Percentiles rank a stretch among this genome's conserved stretches.
phyloP scores from a whole-genome alignment of 2,113 vertebrate species.

The Laterallus jamaicensis region DNA sequence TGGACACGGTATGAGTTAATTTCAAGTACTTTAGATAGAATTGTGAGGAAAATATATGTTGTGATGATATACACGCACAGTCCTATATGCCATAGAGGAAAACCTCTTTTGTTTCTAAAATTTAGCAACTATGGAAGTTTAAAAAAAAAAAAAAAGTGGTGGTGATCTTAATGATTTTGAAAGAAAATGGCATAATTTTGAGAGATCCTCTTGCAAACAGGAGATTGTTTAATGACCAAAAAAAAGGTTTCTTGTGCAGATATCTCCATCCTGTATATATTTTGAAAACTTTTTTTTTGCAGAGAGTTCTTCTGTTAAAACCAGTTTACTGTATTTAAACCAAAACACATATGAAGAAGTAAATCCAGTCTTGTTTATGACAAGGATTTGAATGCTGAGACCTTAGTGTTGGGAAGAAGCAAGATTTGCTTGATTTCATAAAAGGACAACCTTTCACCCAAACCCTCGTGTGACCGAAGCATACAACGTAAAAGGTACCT shows the following conservation, averaged over 20 bases:
- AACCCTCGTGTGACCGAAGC: background rate
- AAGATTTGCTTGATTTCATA: background rate
- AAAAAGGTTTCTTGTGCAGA: background rate
- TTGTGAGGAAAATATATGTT: no score
- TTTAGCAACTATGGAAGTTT: background rate
- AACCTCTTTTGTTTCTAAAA: background rate
- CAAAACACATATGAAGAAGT: background rate
- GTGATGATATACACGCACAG: background rate
- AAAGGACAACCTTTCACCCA: background rate
- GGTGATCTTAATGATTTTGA: background rate
- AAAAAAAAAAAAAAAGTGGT: background rate
- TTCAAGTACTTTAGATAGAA: background rate
- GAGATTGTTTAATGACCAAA: background rate
- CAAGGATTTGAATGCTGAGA: background rate
- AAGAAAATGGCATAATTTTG: background rate
- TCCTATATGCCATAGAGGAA: background rate
- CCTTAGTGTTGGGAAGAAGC: background rate
- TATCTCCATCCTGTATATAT: background rate
- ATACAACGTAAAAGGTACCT: background rate
- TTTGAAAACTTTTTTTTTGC: background rate
- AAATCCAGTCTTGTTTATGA: background rate
- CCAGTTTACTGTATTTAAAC: background rate
- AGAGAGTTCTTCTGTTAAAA: background rate
- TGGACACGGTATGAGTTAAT: background rate
- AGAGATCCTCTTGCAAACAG: background rate